These are phyloP conservation scores for Centropyge bicolor DNA, from an alignment of 2,797 vertebrate genomes.

Conservation along the genomic window DNA sequence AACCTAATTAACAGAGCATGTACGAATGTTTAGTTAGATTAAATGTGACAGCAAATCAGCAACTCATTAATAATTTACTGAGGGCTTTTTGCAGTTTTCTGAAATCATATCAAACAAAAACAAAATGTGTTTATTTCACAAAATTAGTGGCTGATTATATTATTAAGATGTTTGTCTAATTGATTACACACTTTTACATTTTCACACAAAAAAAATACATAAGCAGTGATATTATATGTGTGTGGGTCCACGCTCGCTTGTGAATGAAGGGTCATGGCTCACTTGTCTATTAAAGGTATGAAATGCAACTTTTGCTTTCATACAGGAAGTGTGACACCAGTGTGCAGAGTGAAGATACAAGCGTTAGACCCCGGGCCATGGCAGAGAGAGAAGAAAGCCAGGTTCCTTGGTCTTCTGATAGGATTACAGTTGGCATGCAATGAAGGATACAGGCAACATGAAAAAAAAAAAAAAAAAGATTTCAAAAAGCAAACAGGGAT, in stretches of 20 bases:
- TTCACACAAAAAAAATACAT: not conserved
- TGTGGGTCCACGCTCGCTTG: not conserved
- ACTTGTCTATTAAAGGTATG: slow-evolving; percentile 1
- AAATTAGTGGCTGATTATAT: slow-evolving; percentile 2
- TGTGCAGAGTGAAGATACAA: not conserved
- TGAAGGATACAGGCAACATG: not conserved
- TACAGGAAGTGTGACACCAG: not conserved
- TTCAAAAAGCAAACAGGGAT: not conserved
- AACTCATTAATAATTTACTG: slow-evolving; percentile 38
- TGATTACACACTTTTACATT: not conserved
- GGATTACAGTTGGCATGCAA: not conserved
- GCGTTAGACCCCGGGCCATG: not conserved
- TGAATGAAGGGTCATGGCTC: not conserved
- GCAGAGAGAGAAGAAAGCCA: not conserved
- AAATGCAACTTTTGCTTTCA: slow-evolving; percentile 11
- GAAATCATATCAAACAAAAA: slow-evolving; percentile 18
- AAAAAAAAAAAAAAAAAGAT: not conserved
- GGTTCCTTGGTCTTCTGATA: slow-evolving; percentile 6
- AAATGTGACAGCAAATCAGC: slow-evolving; percentile 25
- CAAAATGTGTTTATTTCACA: not conserved
- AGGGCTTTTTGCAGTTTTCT: slow-evolving; percentile 20
- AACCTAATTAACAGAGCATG: slow-evolving; percentile 57
- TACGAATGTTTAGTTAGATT: slow-evolving; percentile 40
- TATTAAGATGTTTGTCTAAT: not conserved
- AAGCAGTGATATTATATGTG: not conserved